A percentile compares a stretch with the other conserved stretches of the same genome.
phyloP scores from a whole-genome alignment of 2,888 invertebrate genomes.

The Hydrotaea diabolus region DNA sequence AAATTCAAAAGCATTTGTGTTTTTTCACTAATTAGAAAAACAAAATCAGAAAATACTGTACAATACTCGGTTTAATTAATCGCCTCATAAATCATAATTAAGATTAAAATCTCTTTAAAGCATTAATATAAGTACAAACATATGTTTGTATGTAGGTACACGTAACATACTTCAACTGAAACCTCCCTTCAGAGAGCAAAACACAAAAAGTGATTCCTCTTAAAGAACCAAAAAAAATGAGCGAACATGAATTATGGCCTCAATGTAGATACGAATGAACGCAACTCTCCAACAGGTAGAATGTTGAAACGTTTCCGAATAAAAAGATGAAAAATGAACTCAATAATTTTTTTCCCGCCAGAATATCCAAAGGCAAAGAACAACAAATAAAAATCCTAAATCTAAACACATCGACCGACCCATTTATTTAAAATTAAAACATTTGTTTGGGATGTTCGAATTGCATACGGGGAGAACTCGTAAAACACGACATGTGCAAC shows the following conservation, averaged over 20 bases:
- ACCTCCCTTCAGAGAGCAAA: background rate
- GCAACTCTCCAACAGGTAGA: background rate
- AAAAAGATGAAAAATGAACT: background rate
- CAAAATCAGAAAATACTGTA: background rate
- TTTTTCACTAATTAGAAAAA: conserved; percentile 26
- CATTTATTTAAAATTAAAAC: too few species aligned
- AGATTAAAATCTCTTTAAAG: conserved; percentile 22
- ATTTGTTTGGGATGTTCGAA: background rate
- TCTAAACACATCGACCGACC: background rate
- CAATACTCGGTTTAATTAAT: conserved; percentile 21
- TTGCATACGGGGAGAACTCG: background rate
- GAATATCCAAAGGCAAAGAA: background rate
- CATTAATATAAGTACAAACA: background rate
- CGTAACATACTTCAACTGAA: too few species aligned
- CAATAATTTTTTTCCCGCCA: background rate
- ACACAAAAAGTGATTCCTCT: background rate
- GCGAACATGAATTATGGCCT: background rate
- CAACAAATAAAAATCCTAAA: background rate
- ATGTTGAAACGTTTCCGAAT: background rate
- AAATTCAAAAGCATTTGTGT: background rate
- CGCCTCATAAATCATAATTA: conserved; percentile 42
- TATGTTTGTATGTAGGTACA: background rate
- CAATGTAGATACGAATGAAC: background rate
- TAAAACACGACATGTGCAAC: background rate
- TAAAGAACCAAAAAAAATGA: background rate